These are phyloP conservation scores for Labeo rohita DNA, from an alignment of 2,113 vertebrate genomes.

Conservation along the genomic window DNA sequence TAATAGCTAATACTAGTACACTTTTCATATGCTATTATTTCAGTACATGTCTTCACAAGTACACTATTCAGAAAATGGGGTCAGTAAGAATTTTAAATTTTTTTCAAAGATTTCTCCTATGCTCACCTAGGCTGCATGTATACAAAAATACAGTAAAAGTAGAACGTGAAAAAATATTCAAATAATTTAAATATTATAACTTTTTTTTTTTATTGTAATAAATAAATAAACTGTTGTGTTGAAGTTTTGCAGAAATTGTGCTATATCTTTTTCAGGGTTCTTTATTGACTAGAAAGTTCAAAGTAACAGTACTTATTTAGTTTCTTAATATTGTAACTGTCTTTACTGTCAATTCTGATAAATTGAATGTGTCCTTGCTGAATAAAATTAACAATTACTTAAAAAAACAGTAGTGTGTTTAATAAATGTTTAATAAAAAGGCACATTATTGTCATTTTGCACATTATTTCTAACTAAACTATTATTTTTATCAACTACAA, in stretches of 20 bases:
- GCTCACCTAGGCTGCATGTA: background rate
- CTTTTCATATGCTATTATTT: background rate
- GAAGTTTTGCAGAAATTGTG: too few relatives aligned
- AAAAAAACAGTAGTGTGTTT: too few relatives aligned
- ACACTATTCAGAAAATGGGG: background rate
- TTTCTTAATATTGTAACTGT: background rate
- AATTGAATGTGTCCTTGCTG: background rate
- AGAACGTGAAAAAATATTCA: background rate
- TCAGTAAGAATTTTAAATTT: background rate
- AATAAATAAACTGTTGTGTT: too few relatives aligned
- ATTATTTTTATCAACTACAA: background rate
- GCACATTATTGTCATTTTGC: background rate
- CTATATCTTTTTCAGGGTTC: background rate
- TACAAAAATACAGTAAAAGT: background rate
- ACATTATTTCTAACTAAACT: background rate
- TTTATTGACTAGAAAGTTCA: background rate
- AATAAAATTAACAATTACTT: background rate
- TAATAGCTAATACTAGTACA: too few relatives aligned
- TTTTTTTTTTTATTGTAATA: too few relatives aligned
- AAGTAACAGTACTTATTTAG: background rate
- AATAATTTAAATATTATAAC: too few relatives aligned
- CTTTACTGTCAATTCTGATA: background rate
- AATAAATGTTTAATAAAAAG: too few relatives aligned
- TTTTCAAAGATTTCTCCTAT: background rate
- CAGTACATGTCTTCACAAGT: background rate